A percentile compares a stretch with the other conserved stretches of the same genome.
phyloP scores from a whole-genome alignment of 2,797 vertebrate genomes.

The Coracias cyanogaster region DNA sequence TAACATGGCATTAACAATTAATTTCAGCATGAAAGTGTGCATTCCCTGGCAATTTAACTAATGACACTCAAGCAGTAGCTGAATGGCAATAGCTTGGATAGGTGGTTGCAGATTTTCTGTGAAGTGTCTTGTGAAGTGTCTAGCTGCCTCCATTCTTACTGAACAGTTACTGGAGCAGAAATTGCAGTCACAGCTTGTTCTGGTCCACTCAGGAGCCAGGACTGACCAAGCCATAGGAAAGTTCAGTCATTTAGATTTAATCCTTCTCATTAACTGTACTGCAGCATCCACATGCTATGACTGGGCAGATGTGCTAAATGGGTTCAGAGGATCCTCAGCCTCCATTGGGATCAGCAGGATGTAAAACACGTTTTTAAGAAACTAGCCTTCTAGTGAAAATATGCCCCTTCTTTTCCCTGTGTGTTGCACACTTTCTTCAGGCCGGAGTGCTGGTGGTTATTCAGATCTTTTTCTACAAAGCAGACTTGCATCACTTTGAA shows the following conservation, averaged over 20 bases:
- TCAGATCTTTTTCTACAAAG: neutral
- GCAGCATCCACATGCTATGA: neutral
- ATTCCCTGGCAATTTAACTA: conserved; percentile 18
- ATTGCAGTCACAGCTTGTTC: neutral
- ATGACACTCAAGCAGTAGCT: neutral
- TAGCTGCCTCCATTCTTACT: neutral
- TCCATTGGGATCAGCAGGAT: neutral
- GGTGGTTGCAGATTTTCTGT: neutral
- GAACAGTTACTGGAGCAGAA: neutral
- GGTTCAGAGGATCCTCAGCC: neutral
- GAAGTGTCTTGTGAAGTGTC: neutral
- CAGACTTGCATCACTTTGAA: neutral
- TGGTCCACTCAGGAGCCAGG: neutral
- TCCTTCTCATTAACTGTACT: neutral
- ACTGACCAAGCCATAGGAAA: neutral
- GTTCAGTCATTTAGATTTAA: neutral
- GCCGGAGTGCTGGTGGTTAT: neutral
- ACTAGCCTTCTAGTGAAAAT: neutral
- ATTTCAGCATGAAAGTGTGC: conserved; percentile 21
- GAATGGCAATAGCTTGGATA: neutral
- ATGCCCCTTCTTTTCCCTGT: neutral
- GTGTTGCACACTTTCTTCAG: neutral
- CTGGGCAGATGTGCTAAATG: neutral
- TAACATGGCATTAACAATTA: conserved; percentile 33
- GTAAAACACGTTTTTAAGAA: neutral